phyloP scores from a whole-genome alignment of 2,888 invertebrate genomes.

The Dasypolia templi region DNA sequence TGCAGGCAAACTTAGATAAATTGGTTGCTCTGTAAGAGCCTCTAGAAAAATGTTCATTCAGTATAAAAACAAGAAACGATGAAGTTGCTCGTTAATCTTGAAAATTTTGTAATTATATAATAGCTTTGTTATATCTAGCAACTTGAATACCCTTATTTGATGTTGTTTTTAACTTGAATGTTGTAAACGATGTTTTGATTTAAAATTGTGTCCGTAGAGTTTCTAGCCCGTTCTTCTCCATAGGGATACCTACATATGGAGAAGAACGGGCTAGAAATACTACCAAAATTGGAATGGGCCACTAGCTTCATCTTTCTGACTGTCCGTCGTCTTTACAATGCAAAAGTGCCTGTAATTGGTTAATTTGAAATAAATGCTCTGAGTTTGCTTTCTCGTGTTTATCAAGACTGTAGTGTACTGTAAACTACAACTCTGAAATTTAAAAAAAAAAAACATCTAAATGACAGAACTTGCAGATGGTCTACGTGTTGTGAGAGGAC shows the following conservation, averaged over 20 bases:
- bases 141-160: background rate
- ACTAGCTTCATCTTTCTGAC: background rate
- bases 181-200: background rate
- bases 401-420: background rate
- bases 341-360: background rate
- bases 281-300: background rate
- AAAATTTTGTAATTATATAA: conserved; percentile 11
- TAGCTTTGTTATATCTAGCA: conserved; percentile 15
- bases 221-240: background rate
- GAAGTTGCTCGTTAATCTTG: conserved; percentile 29
- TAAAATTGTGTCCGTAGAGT: background rate
- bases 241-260: too few relatives aligned
- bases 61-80: conserved; percentile 24
- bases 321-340: background rate
- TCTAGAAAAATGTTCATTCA: conserved; percentile 32
- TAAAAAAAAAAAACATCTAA: background rate
- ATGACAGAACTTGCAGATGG: background rate
- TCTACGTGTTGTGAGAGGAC: background rate
- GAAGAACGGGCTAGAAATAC: too few relatives aligned
- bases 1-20: conserved; percentile 53
- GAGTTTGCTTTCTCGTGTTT: background rate
- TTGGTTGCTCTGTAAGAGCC: conserved; percentile 41
- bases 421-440: background rate
- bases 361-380: background rate
- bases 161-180: background rate